These are phyloP conservation scores for Ischnus inquisitorius DNA, from an alignment of 2,888 invertebrate species.

Conservation along the genomic window DNA sequence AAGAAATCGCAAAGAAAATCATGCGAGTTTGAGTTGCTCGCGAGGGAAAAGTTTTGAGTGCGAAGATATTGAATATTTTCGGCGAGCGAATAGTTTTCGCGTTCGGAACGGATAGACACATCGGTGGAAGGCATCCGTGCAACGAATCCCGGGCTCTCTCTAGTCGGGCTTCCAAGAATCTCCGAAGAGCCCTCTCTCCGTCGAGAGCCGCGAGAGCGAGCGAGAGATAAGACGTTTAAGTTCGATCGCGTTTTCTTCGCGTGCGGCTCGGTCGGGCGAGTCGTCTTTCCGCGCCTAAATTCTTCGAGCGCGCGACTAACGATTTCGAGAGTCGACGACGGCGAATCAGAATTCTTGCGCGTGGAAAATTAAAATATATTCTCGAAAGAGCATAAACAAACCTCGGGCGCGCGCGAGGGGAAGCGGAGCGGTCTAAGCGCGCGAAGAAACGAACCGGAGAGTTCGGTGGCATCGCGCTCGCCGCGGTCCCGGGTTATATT, in stretches of 20 bases:
- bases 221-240: slow-evolving; percentile 62
- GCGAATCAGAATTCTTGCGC: slow-evolving; percentile 7
- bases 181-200: not conserved
- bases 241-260: slow-evolving; percentile 66
- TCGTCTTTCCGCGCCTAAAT: not conserved
- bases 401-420: slow-evolving; percentile 60
- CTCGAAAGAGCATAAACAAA: not conserved
- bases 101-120: not conserved
- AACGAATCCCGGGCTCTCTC: slow-evolving; percentile 8
- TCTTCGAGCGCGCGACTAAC: slow-evolving; percentile 52
- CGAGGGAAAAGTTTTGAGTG: no score
- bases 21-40: not conserved
- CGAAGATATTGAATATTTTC: not conserved
- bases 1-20: slow-evolving; percentile 5
- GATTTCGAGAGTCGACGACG: slow-evolving; percentile 25
- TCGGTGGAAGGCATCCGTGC: not conserved
- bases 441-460: slow-evolving; percentile 13
- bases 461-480: slow-evolving; percentile 41
- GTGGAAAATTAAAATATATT: not conserved
- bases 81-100: not conserved
- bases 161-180: slow-evolving; percentile 45
- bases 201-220: slow-evolving; percentile 52
- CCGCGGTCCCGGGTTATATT: slow-evolving; percentile 42
- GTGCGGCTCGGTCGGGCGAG: not conserved
- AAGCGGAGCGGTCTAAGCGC: slow-evolving; percentile 3